These are phyloP conservation scores for Popillia japonica DNA, from an alignment of 1,140 invertebrate species.

Conservation along the genomic window DNA sequence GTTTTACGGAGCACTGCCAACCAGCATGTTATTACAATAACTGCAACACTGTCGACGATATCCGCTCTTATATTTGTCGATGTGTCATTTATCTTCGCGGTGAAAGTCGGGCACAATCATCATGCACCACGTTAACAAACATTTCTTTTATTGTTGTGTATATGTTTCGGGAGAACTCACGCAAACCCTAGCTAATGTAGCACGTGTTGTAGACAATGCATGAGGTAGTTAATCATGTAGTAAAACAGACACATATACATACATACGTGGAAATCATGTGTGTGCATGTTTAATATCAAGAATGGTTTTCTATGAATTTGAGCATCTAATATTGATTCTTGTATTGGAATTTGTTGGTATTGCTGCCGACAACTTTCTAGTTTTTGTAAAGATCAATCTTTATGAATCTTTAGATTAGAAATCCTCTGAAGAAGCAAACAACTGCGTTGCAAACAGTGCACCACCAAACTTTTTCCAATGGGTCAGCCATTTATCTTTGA, in stretches of 20 bases:
- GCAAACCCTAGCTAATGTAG: background rate
- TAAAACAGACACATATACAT: background rate
- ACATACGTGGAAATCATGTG: no score
- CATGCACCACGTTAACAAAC: background rate
- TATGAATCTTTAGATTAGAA: no score
- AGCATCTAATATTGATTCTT: no score
- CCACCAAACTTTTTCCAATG: no score
- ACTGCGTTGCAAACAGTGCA: no score
- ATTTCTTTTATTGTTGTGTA: constrained; percentile 3
- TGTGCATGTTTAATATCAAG: no score
- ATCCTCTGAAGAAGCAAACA: no score
- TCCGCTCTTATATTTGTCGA: background rate
- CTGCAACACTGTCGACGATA: background rate
- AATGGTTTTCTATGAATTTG: background rate
- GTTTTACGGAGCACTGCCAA: background rate
- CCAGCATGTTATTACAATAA: background rate
- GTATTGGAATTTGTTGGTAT: no score
- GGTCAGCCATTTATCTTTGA: no score
- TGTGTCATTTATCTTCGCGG: background rate
- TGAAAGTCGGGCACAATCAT: background rate
- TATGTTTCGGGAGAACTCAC: background rate
- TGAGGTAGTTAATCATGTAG: background rate
- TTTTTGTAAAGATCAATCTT: no score
- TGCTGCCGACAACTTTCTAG: no score
- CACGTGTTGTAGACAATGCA: background rate